Evolutionary conservation across 1,140 invertebrate genomes (phyloP).

Genomic region (Battus philenor): DNA sequence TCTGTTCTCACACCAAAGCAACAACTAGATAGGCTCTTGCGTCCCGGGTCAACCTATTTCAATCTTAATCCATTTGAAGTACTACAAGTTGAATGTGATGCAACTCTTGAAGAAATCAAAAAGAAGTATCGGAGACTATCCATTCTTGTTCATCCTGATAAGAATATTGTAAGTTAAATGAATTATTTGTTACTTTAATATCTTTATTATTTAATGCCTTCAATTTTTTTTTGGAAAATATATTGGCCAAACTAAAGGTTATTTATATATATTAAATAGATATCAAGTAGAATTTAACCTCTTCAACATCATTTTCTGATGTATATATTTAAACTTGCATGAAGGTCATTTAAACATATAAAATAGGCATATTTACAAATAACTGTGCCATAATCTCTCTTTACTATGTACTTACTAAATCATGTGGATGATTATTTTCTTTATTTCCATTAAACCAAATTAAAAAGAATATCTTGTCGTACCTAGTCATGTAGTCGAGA

Average conservation of each 20-base stretch:
- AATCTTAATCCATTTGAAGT: slow-evolving; percentile 98
- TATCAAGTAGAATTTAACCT: too few species aligned
- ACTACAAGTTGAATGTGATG: slow-evolving; percentile 94
- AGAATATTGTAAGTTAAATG: slow-evolving; percentile 83
- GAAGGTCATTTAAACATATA: not conserved
- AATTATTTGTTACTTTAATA: too few species aligned
- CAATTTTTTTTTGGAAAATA: too few species aligned
- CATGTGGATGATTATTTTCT: not conserved
- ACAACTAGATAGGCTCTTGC: slow-evolving; percentile 94
- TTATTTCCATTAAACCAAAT: not conserved
- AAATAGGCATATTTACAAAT: not conserved
- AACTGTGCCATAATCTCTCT: too few species aligned
- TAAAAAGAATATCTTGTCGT: not conserved
- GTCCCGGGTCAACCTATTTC: slow-evolving; percentile 96
- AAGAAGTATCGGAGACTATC: slow-evolving; percentile 98
- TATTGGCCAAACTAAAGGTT: too few species aligned
- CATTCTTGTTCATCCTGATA: slow-evolving; percentile 98
- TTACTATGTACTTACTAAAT: not conserved
- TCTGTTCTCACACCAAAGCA: slow-evolving; percentile 94
- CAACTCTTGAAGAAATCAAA: slow-evolving; percentile 93
- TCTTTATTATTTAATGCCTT: too few species aligned
- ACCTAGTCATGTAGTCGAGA: slow-evolving; percentile 41
- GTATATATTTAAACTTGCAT: too few species aligned
- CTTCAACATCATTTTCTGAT: too few species aligned
- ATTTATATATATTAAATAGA: too few species aligned